These are phyloP conservation scores for Dicyrtomina minuta DNA, from an alignment of 2,888 invertebrate species.

Conservation along the genomic window DNA sequence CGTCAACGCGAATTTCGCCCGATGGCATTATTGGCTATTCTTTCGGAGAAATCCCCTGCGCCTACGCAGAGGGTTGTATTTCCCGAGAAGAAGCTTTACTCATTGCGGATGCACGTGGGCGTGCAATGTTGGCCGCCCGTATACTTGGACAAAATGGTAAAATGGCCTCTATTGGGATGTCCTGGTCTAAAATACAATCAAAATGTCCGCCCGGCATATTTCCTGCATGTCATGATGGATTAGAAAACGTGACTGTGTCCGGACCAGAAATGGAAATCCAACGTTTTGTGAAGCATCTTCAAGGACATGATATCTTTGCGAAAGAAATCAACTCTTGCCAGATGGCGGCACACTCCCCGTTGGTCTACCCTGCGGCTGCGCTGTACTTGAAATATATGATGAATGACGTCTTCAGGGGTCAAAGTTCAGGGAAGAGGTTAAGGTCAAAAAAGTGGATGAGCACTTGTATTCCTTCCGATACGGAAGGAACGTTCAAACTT, in stretches of 20 bases:
- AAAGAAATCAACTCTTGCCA: conserved; percentile 81
- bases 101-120: conserved; percentile 60
- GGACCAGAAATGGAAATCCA: conserved; percentile 73
- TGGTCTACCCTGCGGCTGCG: conserved; percentile 7
- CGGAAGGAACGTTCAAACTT: too few relatives aligned
- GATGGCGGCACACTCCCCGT: conserved; percentile 73
- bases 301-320: conserved; percentile 75
- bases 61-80: conserved; percentile 93
- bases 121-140: conserved; percentile 54
- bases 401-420: conserved; percentile 15
- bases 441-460: conserved; percentile 83
- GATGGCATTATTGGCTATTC: conserved; percentile 95
- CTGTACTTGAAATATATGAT: neutral
- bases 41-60: too few relatives aligned
- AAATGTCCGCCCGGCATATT: conserved; percentile 75
- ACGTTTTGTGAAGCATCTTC: conserved; percentile 68
- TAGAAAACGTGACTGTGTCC: conserved; percentile 89
- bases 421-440: conserved; percentile 63
- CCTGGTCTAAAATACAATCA: conserved; percentile 65
- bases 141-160: conserved; percentile 55
- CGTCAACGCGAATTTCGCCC: conserved; percentile 72
- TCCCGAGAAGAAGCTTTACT: conserved; percentile 90
- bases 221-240: conserved; percentile 94
- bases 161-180: conserved; percentile 60
- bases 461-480: conserved; percentile 80